A percentile compares a stretch with the other conserved stretches of the same genome.
phyloP scores from a whole-genome alignment of 2,888 invertebrate genomes.

The Amiota communis region DNA sequence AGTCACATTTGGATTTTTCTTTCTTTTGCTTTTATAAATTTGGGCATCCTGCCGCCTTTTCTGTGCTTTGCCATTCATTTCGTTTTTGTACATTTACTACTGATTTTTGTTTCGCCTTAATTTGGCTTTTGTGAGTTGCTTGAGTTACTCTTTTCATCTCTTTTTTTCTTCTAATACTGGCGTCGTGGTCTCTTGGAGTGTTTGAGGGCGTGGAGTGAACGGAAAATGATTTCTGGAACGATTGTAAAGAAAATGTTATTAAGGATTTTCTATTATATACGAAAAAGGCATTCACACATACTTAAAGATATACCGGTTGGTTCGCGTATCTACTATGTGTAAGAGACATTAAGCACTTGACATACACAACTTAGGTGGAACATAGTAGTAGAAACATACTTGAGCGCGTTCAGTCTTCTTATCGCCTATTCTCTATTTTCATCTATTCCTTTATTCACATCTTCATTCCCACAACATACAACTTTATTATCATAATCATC shows the following conservation, averaged over 20 bases:
- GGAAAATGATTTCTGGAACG: slow-evolving; percentile 36
- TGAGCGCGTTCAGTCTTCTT: not conserved
- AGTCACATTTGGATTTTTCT: too few species aligned
- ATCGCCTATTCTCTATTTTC: not conserved
- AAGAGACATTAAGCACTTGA: slow-evolving; percentile 58
- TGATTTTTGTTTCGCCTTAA: slow-evolving; percentile 26
- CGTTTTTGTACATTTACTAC: not conserved
- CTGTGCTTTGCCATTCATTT: slow-evolving; percentile 40
- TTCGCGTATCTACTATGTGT: not conserved
- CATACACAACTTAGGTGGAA: slow-evolving; percentile 40
- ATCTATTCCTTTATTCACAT: not conserved
- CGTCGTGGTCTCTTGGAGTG: slow-evolving; percentile 23
- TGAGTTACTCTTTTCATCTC: not conserved
- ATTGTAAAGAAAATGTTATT: slow-evolving; percentile 68
- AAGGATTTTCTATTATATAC: slow-evolving; percentile 68
- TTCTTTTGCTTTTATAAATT: too few species aligned
- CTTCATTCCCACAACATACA: not conserved
- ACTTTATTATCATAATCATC: slow-evolving; percentile 1
- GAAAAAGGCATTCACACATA: slow-evolving; percentile 59
- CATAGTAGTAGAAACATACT: slow-evolving; percentile 19
- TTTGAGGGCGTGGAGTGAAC: slow-evolving; percentile 6
- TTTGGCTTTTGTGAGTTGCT: slow-evolving; percentile 2
- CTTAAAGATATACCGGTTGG: slow-evolving; percentile 25
- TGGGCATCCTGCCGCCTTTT: not conserved
- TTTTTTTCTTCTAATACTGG: not conserved